These are phyloP conservation scores for Gallinago media DNA, from an alignment of 2,113 vertebrate species.

Conservation along the genomic window DNA sequence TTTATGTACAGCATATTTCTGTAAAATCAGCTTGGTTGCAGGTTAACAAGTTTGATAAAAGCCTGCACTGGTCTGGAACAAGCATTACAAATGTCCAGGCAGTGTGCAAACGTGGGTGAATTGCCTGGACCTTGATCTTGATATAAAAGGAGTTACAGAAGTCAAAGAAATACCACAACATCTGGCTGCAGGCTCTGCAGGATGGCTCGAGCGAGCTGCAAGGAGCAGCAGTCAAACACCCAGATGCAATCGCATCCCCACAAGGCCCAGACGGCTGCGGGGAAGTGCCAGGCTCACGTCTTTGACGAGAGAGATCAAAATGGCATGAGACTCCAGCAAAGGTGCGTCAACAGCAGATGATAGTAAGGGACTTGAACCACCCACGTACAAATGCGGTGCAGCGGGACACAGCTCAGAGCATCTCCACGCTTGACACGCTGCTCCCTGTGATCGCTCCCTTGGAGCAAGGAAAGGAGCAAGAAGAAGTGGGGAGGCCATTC, in stretches of 20 bases:
- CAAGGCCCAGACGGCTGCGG: not conserved
- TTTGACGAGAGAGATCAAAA: not conserved
- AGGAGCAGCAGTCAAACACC: not conserved
- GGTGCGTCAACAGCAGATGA: accelerated
- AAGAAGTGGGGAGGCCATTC: not conserved
- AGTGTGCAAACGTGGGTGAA: not conserved
- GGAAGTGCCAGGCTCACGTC: not conserved
- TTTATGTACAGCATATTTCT: not conserved
- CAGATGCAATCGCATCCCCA: not conserved
- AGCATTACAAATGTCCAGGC: not conserved
- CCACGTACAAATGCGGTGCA: accelerated
- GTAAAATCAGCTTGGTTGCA: not conserved
- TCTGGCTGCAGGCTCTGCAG: not conserved
- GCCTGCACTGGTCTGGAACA: not conserved
- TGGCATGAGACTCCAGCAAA: not conserved
- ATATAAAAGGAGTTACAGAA: not conserved
- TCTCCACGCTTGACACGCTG: not conserved
- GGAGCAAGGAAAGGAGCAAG: not conserved
- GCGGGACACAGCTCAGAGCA: not conserved
- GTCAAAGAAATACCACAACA: not conserved
- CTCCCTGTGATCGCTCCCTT: accelerated
- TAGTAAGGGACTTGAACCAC: not conserved
- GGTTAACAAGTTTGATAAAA: not conserved
- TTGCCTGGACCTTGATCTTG: not conserved
- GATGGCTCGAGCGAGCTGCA: not conserved